Evolutionary conservation across 2,113 vertebrate genomes (phyloP), one percentile per base, ranked within the genome.

Genomic region (Athene cunicularia): DNA sequence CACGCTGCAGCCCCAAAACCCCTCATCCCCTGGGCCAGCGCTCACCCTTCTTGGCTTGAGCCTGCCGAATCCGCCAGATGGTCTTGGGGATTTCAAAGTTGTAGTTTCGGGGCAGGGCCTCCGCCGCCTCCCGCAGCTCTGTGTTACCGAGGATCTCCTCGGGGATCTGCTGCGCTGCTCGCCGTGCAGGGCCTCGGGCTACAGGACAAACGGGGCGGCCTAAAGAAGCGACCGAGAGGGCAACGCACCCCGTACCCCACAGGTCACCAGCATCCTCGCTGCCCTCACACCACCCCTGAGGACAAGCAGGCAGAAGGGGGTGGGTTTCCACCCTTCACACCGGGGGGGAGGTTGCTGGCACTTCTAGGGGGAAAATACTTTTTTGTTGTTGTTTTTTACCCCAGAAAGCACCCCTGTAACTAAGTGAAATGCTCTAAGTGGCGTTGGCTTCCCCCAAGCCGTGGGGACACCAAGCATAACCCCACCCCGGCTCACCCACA

Each of bases 81-180:
- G 99, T 99, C 98, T 99, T 99, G 86, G 98, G 98, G 93, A 99
- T 99, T 97, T 99, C 99, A 93, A 99, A 99, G 98, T 99, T 99
- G 98, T 99, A 99, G 98, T 99, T 99, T 47, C 84, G 93, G 75
- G 99, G 99, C 89, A 99, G 93, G 11, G 97, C 98, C 74, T 92
- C 95, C 24, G 97, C 97, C 0, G 99, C 99, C 53, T 98, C 97
- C 96, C 97, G 98, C 74, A 99, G 98, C 85, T 99, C 98, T 3
- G 80, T 43, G 63, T 99, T 98, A 14, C 98, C 95, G 8, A 99
- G 98, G 95, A 99, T 99, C 92, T 99, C 99, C 97, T 99, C 92
- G 2, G 99, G 99, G 82, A 99, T 98, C 96, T 99, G 99, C 98
- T 99, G 99, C 14, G 98, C 99, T 62, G 98, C 98, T 16, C 96